Conservation (phyloP, 2,888 invertebrate genomes). For the Phania funesta region DNA sequence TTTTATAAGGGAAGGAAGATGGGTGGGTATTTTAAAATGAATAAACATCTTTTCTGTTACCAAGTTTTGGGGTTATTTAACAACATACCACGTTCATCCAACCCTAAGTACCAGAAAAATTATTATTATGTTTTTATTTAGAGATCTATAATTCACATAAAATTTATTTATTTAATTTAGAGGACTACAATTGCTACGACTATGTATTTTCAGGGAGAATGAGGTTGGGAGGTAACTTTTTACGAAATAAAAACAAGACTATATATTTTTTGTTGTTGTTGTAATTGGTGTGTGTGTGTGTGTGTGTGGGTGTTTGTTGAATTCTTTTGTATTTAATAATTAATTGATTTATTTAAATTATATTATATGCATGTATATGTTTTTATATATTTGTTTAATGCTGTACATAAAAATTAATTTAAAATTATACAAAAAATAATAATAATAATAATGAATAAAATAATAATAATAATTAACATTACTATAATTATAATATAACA, state of each 20-base stretch:
- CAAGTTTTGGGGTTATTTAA: not conserved
- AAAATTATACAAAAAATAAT: constrained; percentile 59
- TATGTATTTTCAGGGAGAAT: not conserved
- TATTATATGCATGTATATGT: constrained; percentile 53
- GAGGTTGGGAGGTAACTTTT: not conserved
- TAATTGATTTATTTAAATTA: constrained; percentile 66
- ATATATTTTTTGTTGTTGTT: constrained; percentile 40
- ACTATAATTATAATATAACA: constrained; percentile 66
- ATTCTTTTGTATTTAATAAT: constrained; percentile 64
- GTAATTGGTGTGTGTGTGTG: constrained; percentile 61
- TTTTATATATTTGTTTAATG: constrained; percentile 60
- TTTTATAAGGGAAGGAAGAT: too few relatives aligned
- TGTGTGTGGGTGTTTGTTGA: constrained; percentile 40
- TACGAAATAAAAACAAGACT: constrained; percentile 47
- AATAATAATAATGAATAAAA: constrained; percentile 48
- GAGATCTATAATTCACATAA: constrained; percentile 43
- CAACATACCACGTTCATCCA: too few relatives aligned
- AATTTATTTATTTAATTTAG: constrained; percentile 45
- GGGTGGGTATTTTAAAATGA: too few relatives aligned
- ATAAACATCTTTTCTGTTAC: too few relatives aligned
- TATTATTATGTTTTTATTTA: constrained; percentile 8
- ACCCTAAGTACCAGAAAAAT: constrained; percentile 6
- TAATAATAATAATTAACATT: constrained; percentile 63
- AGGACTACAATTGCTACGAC: constrained; percentile 29
- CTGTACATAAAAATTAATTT: constrained; percentile 67